A percentile compares a stretch with the other conserved stretches of the same genome.
These are phyloP conservation scores for Myiotriccus ornatus DNA, from an alignment of 2,797 vertebrate genomes.

Conservation along the genomic window DNA sequence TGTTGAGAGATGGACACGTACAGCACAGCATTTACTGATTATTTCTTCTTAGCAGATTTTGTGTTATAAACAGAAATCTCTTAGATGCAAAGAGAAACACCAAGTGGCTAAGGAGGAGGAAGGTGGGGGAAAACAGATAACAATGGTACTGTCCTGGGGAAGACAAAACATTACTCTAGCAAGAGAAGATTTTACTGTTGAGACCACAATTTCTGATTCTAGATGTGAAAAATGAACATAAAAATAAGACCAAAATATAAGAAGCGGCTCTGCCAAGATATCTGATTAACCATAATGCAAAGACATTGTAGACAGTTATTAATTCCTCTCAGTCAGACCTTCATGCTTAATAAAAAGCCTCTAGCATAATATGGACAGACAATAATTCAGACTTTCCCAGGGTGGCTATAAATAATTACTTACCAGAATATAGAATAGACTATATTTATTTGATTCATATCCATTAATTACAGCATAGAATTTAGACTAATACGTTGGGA, in stretches of 20 bases:
- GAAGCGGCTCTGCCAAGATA: neutral
- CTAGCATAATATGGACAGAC: constrained; percentile 24
- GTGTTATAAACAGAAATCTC: neutral
- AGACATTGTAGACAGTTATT: neutral
- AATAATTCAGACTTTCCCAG: constrained; percentile 23
- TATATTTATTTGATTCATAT: constrained; percentile 23
- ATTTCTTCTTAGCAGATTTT: neutral
- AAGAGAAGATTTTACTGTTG: neutral
- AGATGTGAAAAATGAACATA: neutral
- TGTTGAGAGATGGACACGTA: neutral
- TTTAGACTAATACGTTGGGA: constrained; percentile 21
- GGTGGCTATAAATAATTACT: constrained; percentile 23
- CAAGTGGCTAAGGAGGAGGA: neutral
- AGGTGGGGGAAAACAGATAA: neutral
- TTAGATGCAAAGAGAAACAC: neutral
- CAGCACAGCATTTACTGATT: neutral
- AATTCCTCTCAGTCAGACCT: constrained; percentile 22
- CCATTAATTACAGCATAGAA: constrained; percentile 29
- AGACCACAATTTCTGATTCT: neutral
- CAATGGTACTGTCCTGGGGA: neutral
- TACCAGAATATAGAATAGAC: neutral
- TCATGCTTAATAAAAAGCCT: constrained; percentile 2
- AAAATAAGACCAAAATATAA: neutral
- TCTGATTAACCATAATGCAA: neutral
- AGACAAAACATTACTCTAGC: neutral